These are phyloP conservation scores for Plutomurus gul DNA, from an alignment of 1,140 invertebrate species.

Conservation along the genomic window DNA sequence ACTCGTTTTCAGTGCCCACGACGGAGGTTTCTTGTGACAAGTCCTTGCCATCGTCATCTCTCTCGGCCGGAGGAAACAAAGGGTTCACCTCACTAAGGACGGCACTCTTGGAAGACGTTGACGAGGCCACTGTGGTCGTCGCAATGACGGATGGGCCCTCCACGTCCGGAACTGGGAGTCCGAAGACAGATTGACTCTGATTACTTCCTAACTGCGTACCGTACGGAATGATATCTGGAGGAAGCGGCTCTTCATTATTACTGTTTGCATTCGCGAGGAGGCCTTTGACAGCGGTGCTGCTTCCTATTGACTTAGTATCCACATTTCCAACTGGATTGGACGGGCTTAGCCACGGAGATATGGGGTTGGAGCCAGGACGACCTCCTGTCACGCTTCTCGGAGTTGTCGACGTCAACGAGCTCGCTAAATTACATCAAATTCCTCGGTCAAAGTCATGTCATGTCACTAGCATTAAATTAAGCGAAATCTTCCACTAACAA, in stretches of 20 bases:
- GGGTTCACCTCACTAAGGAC: slow-evolving; percentile 45
- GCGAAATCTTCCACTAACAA: not conserved
- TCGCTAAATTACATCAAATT: slow-evolving; percentile 44
- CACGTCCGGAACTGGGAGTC: not conserved
- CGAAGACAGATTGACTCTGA: not conserved
- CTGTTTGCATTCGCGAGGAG: not conserved
- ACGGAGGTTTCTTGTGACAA: not conserved
- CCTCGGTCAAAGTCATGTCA: not conserved
- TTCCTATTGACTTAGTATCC: slow-evolving; percentile 41
- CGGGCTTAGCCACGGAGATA: slow-evolving; percentile 42
- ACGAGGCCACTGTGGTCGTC: slow-evolving; percentile 24
- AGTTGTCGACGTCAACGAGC: slow-evolving; percentile 48
- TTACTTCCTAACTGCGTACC: not conserved
- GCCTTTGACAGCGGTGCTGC: not conserved
- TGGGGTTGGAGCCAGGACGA: slow-evolving; percentile 2
- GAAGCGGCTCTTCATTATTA: slow-evolving; percentile 14
- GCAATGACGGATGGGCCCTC: not conserved
- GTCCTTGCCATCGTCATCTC: slow-evolving; percentile 9
- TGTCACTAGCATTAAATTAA: not conserved
- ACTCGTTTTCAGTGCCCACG: slow-evolving; percentile 31
- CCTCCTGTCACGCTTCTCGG: slow-evolving; percentile 28
- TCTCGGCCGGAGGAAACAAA: slow-evolving; percentile 30
- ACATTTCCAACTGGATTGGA: not conserved
- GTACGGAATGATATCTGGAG: slow-evolving; percentile 33
- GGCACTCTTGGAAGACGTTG: slow-evolving; percentile 42